Evolutionary conservation across 2,888 invertebrate genomes (phyloP).

Genomic region (Lydus trimaculatus): DNA sequence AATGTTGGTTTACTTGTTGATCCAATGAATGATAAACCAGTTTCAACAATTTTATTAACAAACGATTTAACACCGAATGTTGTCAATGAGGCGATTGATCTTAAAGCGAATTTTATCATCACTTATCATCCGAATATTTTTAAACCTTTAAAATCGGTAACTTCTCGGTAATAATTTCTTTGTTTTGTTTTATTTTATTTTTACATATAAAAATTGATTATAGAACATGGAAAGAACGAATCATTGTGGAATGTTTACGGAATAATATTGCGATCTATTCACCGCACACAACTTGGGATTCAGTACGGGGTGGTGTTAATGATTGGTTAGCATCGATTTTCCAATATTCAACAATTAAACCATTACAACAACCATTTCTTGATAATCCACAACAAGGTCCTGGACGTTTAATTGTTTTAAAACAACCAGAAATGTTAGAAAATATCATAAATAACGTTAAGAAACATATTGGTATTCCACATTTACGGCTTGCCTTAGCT

Average conservation of each 20-base stretch:
- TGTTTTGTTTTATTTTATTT: too few relatives aligned
- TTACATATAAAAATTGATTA: too few relatives aligned
- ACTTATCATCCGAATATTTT: slow-evolving; percentile 98
- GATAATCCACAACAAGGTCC: slow-evolving; percentile 62
- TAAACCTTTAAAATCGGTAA: slow-evolving; percentile 79
- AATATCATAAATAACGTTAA: slow-evolving; percentile 74
- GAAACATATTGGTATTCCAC: slow-evolving; percentile 69
- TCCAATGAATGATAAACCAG: slow-evolving; percentile 64
- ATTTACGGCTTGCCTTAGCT: slow-evolving; percentile 78
- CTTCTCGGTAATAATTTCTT: slow-evolving; percentile 81
- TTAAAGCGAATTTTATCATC: slow-evolving; percentile 79
- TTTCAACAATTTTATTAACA: slow-evolving; percentile 79
- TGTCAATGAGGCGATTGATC: slow-evolving; percentile 77
- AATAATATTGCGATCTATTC: slow-evolving; percentile 89
- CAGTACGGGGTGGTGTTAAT: slow-evolving; percentile 83
- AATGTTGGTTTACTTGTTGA: slow-evolving; percentile 93
- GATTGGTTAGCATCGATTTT: slow-evolving; percentile 90
- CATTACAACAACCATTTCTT: slow-evolving; percentile 47
- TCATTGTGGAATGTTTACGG: slow-evolving; percentile 80
- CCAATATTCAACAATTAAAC: slow-evolving; percentile 45
- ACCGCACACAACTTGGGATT: slow-evolving; percentile 93
- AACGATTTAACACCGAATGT: slow-evolving; percentile 93
- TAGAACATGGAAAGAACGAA: slow-evolving; percentile 80
- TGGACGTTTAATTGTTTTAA: slow-evolving; percentile 66
- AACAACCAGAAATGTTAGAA: slow-evolving; percentile 63